These are phyloP conservation scores for Gallinago nigripennis DNA, from an alignment of 2,797 vertebrate genomes.

Conservation along the genomic window DNA sequence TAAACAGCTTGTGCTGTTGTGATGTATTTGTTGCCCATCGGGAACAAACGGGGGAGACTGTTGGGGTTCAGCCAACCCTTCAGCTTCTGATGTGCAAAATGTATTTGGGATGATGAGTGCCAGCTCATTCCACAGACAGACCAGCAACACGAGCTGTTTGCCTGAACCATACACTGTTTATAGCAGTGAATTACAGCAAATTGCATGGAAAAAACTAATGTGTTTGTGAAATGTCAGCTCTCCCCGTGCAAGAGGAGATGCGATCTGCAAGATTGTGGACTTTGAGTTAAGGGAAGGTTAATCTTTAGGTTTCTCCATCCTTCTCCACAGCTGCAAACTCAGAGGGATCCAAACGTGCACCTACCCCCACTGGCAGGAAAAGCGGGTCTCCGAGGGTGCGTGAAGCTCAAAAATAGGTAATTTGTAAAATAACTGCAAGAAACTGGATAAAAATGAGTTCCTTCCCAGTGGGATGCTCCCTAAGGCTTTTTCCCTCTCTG, in stretches of 20 bases:
- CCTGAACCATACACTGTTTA: neutral
- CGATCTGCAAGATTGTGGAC: neutral
- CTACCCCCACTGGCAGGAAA: neutral
- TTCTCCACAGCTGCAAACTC: neutral
- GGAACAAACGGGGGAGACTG: neutral
- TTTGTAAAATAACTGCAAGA: neutral
- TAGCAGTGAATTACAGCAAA: neutral
- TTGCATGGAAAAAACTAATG: neutral
- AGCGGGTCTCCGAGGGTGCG: neutral
- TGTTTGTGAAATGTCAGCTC: neutral
- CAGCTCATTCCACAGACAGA: neutral
- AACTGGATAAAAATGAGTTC: neutral
- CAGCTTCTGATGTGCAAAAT: neutral
- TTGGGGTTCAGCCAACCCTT: neutral
- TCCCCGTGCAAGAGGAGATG: neutral
- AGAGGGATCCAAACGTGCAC: neutral
- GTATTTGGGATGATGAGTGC: neutral
- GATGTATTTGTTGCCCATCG: neutral
- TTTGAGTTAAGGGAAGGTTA: neutral
- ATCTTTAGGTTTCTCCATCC: neutral
- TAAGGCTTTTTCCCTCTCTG: neutral
- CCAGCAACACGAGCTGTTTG: neutral
- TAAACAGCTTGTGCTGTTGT: neutral
- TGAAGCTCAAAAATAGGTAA: neutral
- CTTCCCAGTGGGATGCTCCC: neutral